phyloP scores from a whole-genome alignment of 1,140 invertebrate genomes.

The Triops longicaudatus region DNA sequence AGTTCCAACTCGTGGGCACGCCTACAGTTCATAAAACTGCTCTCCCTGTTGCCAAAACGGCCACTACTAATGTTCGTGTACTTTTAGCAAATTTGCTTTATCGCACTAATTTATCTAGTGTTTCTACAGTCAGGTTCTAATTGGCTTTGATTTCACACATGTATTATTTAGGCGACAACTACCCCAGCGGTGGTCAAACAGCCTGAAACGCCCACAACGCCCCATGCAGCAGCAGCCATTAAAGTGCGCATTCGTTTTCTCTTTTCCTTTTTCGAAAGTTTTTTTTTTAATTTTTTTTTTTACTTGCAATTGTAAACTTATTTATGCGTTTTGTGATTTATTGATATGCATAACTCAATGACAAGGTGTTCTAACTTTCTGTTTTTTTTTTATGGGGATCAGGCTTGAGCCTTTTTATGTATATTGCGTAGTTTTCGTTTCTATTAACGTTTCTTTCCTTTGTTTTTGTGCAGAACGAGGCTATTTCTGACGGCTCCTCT shows the following conservation, averaged over 20 bases:
- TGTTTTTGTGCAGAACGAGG: no score
- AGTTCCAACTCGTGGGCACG: slow-evolving; percentile 73
- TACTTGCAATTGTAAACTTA: no score
- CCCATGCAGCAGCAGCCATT: not conserved
- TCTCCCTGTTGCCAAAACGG: slow-evolving; percentile 28
- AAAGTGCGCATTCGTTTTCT: no score
- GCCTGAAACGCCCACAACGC: not conserved
- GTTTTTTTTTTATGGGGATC: no score
- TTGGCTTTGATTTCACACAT: not conserved
- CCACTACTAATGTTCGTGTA: slow-evolving; percentile 35
- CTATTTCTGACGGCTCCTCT: no score
- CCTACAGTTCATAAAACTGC: slow-evolving; percentile 36
- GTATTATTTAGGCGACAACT: not conserved
- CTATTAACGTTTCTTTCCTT: not conserved
- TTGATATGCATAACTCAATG: no score
- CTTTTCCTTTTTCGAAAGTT: no score
- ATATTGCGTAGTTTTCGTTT: not conserved
- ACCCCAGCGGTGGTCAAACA: not conserved
- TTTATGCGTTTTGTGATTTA: no score
- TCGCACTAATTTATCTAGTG: not conserved
- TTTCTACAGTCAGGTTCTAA: not conserved
- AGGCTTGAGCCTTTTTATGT: no score
- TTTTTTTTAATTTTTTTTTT: no score
- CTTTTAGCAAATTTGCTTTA: slow-evolving; percentile 15
- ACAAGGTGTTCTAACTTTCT: no score